Percentiles rank a stretch among this genome's conserved stretches.
Evolutionary conservation across 2,888 invertebrate genomes (phyloP).

Genomic region (Monoplex corrugatus): DNA sequence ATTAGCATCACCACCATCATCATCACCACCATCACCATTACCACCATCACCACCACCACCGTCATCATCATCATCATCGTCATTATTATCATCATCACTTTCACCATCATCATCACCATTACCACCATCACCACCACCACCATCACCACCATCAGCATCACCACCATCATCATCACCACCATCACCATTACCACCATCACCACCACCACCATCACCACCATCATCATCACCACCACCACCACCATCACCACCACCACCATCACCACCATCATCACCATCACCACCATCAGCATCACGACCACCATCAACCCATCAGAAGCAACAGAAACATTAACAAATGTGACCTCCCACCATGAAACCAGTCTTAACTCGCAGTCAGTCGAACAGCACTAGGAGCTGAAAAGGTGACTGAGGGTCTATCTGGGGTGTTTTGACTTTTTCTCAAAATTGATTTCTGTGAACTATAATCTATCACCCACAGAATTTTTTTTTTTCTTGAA

Average conservation of each 20-base stretch:
- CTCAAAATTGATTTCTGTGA: no score
- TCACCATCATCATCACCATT: neutral
- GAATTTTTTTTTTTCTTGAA: no score
- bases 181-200: neutral
- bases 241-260: neutral
- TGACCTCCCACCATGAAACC: no score
- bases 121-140: neutral
- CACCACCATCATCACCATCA: neutral
- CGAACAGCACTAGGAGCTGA: no score
- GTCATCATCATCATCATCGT: slow-evolving; percentile 1
- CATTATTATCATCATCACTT: neutral
- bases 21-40: neutral
- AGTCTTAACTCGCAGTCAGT: no score
- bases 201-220: neutral
- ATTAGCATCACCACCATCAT: no score
- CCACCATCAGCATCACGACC: no score
- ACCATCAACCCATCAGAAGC: neutral
- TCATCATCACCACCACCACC: neutral
- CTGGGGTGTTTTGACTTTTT: no score
- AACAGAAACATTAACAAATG: no score
- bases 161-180: neutral
- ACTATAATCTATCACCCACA: no score
- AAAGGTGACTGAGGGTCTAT: no score
- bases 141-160: no score
- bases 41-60: neutral